A percentile compares a stretch with the other conserved stretches of the same genome.
Conservation (phyloP, 2,113 vertebrate species). For the Notechis scutatus region DNA sequence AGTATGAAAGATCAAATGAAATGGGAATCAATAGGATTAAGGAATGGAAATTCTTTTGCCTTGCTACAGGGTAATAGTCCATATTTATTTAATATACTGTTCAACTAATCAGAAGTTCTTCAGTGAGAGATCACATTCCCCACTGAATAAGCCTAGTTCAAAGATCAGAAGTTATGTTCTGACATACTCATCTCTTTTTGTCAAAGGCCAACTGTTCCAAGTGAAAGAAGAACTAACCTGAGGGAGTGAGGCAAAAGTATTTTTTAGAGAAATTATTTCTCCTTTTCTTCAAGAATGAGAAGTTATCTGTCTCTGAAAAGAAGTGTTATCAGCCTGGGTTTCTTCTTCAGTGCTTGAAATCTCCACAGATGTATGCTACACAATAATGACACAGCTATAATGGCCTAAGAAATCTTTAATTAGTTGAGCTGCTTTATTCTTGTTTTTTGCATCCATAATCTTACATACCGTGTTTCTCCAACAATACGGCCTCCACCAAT, state of each 20-base stretch:
- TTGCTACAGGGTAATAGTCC: conserved; percentile 12
- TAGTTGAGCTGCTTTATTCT: conserved; percentile 25
- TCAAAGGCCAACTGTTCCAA: conserved; percentile 9
- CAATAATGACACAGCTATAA: background rate
- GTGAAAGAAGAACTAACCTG: background rate
- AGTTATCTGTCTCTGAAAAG: conserved; percentile 1
- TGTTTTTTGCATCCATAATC: conserved; percentile 32
- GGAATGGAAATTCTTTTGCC: conserved; percentile 32
- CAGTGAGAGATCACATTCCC: conserved; percentile 9
- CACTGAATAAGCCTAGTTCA: conserved; percentile 6
- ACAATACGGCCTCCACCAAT: no score
- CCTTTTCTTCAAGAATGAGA: background rate
- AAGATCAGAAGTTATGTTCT: conserved; percentile 27
- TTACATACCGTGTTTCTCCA: background rate
- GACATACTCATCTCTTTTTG: conserved; percentile 18
- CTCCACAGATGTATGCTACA: background rate
- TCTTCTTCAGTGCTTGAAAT: background rate
- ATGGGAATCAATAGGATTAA: conserved; percentile 18
- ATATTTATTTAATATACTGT: conserved; percentile 19
- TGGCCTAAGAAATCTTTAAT: conserved; percentile 31
- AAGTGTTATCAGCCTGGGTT: background rate
- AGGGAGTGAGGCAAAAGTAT: conserved; percentile 12
- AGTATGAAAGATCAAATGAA: conserved; percentile 36
- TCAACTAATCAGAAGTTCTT: conserved; percentile 29
- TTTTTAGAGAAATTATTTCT: background rate